A percentile compares a stretch with the other conserved stretches of the same genome.
phyloP scores from a whole-genome alignment of 2,113 vertebrate species.

The Cyprinodon tularosa region DNA sequence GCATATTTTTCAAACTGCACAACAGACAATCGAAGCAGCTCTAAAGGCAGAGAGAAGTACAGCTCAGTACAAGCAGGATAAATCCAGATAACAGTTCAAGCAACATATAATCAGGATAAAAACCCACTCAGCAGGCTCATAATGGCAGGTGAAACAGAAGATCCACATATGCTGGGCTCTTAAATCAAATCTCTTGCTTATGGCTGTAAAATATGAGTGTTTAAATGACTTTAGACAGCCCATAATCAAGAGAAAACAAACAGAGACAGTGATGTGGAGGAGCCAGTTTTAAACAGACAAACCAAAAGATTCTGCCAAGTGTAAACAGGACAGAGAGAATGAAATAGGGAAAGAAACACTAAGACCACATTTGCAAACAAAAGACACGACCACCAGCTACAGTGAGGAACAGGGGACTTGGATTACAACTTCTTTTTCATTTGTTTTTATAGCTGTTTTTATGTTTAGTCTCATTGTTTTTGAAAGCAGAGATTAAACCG shows the following conservation, averaged over 20 bases:
- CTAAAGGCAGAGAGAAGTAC: background rate
- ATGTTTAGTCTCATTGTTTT: background rate
- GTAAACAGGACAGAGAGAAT: conserved; percentile 37
- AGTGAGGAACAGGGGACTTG: conserved; percentile 3
- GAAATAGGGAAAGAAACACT: conserved; percentile 1
- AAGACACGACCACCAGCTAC: conserved; percentile 2
- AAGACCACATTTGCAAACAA: conserved; percentile 54
- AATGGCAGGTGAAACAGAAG: conserved; percentile 20
- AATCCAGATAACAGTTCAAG: background rate
- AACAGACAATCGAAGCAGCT: background rate
- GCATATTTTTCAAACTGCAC: background rate
- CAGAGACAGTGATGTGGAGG: conserved; percentile 10
- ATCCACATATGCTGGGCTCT: conserved; percentile 23
- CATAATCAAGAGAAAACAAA: conserved; percentile 45
- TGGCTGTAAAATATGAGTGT: background rate
- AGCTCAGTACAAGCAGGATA: background rate
- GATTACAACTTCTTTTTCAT: background rate
- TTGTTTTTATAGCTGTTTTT: background rate
- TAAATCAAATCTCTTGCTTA: background rate
- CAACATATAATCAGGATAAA: background rate
- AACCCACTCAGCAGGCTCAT: background rate
- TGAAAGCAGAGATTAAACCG: background rate
- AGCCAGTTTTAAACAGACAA: conserved; percentile 31
- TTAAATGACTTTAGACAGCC: conserved; percentile 32
- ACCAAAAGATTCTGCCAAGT: conserved; percentile 32